A percentile compares a stretch with the other conserved stretches of the same genome.
Evolutionary conservation across 2,888 invertebrate genomes (phyloP).

Genomic region (Drosophila mulleri): DNA sequence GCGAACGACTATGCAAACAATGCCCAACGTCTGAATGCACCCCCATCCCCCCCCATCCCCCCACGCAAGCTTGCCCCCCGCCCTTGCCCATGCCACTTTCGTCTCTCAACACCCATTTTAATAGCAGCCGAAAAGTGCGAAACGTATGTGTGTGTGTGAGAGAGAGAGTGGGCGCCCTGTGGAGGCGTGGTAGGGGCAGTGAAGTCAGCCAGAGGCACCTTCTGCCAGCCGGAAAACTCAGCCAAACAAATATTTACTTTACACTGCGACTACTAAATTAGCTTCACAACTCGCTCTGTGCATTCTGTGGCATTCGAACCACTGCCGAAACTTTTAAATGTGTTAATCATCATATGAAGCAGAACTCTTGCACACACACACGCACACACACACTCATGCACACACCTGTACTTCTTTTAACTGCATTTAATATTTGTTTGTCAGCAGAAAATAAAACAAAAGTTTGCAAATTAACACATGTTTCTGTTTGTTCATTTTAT

Average conservation of each 20-base stretch:
- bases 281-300: constrained; percentile 33
- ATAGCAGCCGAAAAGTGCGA: constrained; percentile 50
- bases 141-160: constrained; percentile 33
- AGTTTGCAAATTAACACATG: constrained; percentile 74
- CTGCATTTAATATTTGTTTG: constrained; percentile 74
- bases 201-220: background rate
- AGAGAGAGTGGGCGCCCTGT: constrained; percentile 22
- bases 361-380: constrained; percentile 9
- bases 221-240: constrained; percentile 14
- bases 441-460: constrained; percentile 63
- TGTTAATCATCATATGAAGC: constrained; percentile 58
- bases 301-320: constrained; percentile 8
- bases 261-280: constrained; percentile 65
- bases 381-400: too few relatives aligned
- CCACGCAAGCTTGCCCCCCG: constrained; percentile 8
- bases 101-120: constrained; percentile 30
- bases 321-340: constrained; percentile 49
- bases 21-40: too few relatives aligned
- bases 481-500: constrained; percentile 42
- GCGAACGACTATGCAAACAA: constrained; percentile 18
- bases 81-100: background rate
- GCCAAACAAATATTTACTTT: constrained; percentile 65
- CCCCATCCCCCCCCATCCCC: too few relatives aligned
- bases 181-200: background rate
- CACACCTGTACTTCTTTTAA: constrained; percentile 41